Base-by-base conservation (phyloP, 2,113 vertebrate genomes). In the Oostethus manadensis region DNA sequence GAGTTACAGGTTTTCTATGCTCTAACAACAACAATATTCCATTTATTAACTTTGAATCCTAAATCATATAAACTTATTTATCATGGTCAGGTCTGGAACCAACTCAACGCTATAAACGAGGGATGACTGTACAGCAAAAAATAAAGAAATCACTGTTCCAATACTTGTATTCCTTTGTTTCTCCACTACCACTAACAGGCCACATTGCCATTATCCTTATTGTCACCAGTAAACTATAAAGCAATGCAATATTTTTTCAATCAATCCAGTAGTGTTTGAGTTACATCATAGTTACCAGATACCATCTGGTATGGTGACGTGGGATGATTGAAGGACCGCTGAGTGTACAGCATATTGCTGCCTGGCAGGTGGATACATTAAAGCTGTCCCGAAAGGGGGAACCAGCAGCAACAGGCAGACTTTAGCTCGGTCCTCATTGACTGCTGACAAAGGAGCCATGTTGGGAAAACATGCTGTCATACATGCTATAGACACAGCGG, bases 361-460 rank as follows among this genome's bases (percentile, higher is more conserved):
- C 58, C 51, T 73, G 76, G 68, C 81, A 80, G 81, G 66, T 72
- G 66, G 71, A 79, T 68, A 40, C 68, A 69, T 81, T 74, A 75
- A 80, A 63, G 60, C 62, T 9, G 61, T 79, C 77, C 71, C 59
- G 40, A 40, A 35, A 40, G 1, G 23, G 73, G 73, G 79, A 76
- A 70, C 62, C 70, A 3, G 57, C 60, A 26, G 45, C 40, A 11
- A 51, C 64, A 51, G 58, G 55, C 59, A 18, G 10, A 61, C 58
- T 4, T 33, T 33, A 33, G 29, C 29, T 17, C 7, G 54, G n/a
- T 44, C 49, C 6, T 60, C 55, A 15, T n/a, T 4, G 8, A 46
- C 20, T 60, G 58, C 44, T 43, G 56, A 81, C 67, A 74, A 53
- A 40, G 38, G 60, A 67, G 68, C 44, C 15, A 51, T 68, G 33